Evolutionary conservation across 2,888 invertebrate species (phyloP), one percentile per base, ranked within the genome.

Genomic region (Mythimna ferrago): DNA sequence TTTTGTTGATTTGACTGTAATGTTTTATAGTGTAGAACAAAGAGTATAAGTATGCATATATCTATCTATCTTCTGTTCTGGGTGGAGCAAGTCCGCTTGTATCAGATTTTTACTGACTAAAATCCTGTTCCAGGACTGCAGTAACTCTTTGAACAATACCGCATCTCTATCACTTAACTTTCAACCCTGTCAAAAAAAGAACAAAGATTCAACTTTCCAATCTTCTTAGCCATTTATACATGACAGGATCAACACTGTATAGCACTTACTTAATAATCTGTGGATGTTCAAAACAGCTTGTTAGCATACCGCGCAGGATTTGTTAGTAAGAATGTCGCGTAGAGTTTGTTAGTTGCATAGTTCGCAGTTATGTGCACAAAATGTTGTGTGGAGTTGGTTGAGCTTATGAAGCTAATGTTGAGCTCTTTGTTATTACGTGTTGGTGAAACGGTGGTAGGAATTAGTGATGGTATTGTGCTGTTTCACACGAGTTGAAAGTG

Each of bases 301-400:
- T 76, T 74, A 76, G 61, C 19, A 57, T 32, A 53, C 61, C 53
- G 7, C 11, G 11, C n/a, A 32, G 66, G 63, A 66, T 81, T 63
- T 66, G 32, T 66, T 66, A 19, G 57, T 63, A 81, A 77, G 76
- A 77, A 81, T 76, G 76, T 63, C 9, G 16, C n/a, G 60, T 61
- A 32, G 57, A 75, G 77, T 83, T 83, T 60, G 76, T 69, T 73
- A 66, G 38, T 51, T 53, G 67, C 71, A 86, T 76, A 80, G 75
- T 80, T 84, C 62, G 69, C 61, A 69, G 57, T 58, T 69, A 32
- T 57, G 57, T 11, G 21, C 48, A 66, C 70, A 80, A 58, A 70
- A 74, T 83, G 62, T 82, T 58, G 41, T 64, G 35, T 21, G 6
- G 35, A 60, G 44, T 57, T 51, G 56, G 66, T 26, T 66, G 71